Base-by-base conservation (phyloP, 92 coral and sea anemone genomes). In the Epizoanthus rinbou region DNA sequence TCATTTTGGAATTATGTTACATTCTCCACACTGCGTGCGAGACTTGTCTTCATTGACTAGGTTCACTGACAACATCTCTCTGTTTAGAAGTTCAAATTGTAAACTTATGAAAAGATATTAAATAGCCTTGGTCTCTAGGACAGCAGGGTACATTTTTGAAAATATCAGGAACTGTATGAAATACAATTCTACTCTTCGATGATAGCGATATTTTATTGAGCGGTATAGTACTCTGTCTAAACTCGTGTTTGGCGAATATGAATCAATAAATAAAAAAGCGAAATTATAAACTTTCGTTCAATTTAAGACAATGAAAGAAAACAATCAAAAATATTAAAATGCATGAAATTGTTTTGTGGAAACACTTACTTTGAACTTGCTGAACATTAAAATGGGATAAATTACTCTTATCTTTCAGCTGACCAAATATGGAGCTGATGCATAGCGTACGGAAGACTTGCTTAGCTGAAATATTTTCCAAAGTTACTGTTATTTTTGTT, bases 271-370 rank as follows among this genome's bases (percentile, higher is more conserved):
- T 78, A 78, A 78, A 39, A 78, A 78, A 78, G 45, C 70, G 47
- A 78, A 78, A 78, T 62, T 78, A 78, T 78, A 22, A 78, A 78
- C 71, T 78, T 78, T 78, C 64, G 82, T 78, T 78, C 57, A 78
- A 78, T 78, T 63, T 13, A 56, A 78, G 82, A 62, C 82, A 62
- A 69, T 78, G 66, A 62, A 78, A 60, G 71, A 63, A 78, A 78
- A 78, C 82, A 78, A 78, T 78, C 19, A 21, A 35, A 50, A 62
- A 62, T 78, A 78, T 62, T 78, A 78, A 78, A 78, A 62, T 78
- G 82, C 69, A 78, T 78, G 81, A 37, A 76, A 41, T 78, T 78
- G 82, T 63, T 78, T 76, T 78, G 37, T 78, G 70, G 31, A n/a
- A 78, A 78, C 54, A 78, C 72, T 76, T 59, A 76, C 43, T 78